Evolutionary conservation across 2,113 vertebrate species (phyloP).

Genomic region (Tupaia chinensis): DNA sequence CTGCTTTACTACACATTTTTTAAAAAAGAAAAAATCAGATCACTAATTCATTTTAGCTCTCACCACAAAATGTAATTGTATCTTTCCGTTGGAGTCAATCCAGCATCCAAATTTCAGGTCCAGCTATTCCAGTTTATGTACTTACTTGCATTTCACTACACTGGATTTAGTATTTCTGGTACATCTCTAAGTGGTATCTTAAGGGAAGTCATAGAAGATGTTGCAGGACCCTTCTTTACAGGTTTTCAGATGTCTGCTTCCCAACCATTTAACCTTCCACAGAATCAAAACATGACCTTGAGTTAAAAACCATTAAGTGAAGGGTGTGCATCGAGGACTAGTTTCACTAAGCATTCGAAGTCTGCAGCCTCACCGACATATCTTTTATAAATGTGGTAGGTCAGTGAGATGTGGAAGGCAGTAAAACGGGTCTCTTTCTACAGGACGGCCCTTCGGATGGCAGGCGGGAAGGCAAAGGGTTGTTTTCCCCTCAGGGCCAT

Average conservation of each 20-base stretch:
- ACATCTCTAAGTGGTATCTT: neutral
- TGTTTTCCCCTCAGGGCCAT: neutral
- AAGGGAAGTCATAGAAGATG: neutral
- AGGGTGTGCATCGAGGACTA: neutral
- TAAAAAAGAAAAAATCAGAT: neutral
- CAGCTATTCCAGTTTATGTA: neutral
- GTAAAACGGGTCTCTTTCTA: neutral
- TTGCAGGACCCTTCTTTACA: neutral
- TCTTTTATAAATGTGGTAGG: neutral
- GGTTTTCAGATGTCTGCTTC: constrained; percentile 33
- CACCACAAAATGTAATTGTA: neutral
- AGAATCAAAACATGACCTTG: constrained; percentile 56
- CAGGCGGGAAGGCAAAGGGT: neutral
- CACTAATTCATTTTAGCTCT: neutral
- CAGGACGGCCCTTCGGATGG: neutral
- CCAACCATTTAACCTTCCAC: constrained; percentile 35
- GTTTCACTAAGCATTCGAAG: neutral
- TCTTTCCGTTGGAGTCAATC: neutral
- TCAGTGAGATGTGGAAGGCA: neutral
- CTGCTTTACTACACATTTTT: neutral
- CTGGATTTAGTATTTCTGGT: neutral
- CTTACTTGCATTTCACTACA: neutral
- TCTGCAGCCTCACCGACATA: neutral
- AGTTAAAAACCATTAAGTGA: constrained; percentile 50
- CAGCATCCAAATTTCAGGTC: neutral